phyloP scores from a whole-genome alignment of 53 echinoderm and acorn worm species.

The Paelopatides confundens region DNA sequence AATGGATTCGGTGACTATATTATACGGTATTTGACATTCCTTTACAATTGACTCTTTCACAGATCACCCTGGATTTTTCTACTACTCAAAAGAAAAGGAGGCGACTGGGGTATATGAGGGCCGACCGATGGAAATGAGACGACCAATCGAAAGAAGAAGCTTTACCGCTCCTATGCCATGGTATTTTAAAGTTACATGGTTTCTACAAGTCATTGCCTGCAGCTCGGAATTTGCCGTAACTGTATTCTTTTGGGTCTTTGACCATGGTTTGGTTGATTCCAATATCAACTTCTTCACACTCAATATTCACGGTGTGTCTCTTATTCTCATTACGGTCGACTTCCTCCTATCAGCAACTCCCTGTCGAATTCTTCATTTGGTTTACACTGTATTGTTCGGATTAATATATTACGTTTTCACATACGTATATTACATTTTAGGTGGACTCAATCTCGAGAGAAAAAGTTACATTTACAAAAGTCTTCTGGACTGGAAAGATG shows the following conservation, averaged over 20 bases:
- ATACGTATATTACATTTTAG: not conserved
- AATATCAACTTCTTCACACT: not conserved
- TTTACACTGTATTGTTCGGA: not conserved
- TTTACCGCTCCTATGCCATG: constrained; percentile 10
- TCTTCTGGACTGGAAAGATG: not conserved
- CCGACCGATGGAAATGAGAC: not conserved
- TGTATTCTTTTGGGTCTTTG: not conserved
- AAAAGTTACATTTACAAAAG: not conserved
- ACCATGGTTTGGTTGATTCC: not conserved
- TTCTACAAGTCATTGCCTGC: constrained; percentile 14
- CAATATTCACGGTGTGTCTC: constrained; percentile 2
- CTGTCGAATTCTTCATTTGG: constrained; percentile 9
- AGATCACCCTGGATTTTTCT: constrained; percentile 9
- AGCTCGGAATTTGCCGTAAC: not conserved
- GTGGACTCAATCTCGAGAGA: not conserved
- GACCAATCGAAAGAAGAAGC: not conserved
- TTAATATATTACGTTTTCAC: constrained; percentile 8
- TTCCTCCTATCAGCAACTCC: not conserved
- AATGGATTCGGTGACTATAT: constrained; percentile 18
- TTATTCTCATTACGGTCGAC: not conserved
- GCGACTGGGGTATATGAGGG: not conserved
- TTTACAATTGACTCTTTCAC: not conserved
- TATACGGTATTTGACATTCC: constrained; percentile 52
- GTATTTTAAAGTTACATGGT: constrained; percentile 25
- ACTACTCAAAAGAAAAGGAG: not conserved